Base-by-base conservation (phyloP, 2,888 invertebrate genomes). In the Stenoptilia bipunctidactyla region DNA sequence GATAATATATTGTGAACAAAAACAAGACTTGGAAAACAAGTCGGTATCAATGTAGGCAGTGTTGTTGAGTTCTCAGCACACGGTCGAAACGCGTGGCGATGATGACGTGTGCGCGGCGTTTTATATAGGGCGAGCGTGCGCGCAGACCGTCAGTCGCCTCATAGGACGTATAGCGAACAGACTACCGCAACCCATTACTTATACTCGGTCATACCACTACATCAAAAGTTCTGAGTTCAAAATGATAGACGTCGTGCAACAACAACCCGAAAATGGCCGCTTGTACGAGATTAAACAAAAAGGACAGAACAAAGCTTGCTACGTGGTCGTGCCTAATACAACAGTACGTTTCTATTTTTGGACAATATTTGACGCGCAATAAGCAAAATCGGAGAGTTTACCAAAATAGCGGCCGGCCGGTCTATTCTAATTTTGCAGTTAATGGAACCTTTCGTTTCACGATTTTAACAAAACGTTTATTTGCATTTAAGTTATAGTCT, bases 301-400 rank as follows among this genome's bases (percentile, higher is more conserved):
- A 68, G 89, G 89, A 56, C 86, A 87, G 52, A 86, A 82, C 52
- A 86, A 88, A 50, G 86, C 88, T 64, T 89, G 88, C 84, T 89
- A 89, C 64, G 88, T 89, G 61, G 88, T 89, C 85, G 89, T 89
- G 66, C 88, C 88, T 57, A 85, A 88, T 85, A 80, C 88, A 77
- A 85, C 86, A 85, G 89, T 89, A 87, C 65, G 82, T 79, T 71
- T 52, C 39, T 15, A 40, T 52, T 49, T 51, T 53, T 48, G 10
- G 20, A 3, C 6, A 30, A 30, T 8, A 30, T 3, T 13, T 34
- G 14, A 34, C 13, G 34, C 34, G 34, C 34, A 30, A 30, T 30
- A 30, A 30, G 30, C 30, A 12, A 30, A 3, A 30, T 3, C 20
- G 3, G 3, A 3, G 20, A 8, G 8, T 20, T 20, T 8, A 5